These are phyloP conservation scores for Theocolax elegans DNA, from an alignment of 1,140 invertebrate species.

Conservation along the genomic window DNA sequence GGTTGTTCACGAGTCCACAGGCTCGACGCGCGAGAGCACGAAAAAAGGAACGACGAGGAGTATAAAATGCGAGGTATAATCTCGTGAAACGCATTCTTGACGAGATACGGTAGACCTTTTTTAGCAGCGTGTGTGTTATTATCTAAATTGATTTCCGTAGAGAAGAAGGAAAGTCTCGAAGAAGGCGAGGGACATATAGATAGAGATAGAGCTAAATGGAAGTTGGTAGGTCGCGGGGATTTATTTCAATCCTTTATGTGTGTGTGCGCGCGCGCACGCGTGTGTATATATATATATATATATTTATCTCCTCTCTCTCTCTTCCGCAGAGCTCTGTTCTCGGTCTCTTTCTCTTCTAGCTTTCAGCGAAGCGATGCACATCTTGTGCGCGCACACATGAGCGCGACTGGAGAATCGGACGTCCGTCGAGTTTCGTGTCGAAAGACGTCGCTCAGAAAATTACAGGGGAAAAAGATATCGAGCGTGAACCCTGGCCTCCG, in stretches of 20 bases:
- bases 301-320: too few relatives aligned
- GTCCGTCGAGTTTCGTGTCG: slow-evolving; percentile 12
- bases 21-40: slow-evolving; percentile 4
- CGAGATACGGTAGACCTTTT: slow-evolving; percentile 27
- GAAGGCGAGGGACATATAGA: too few relatives aligned
- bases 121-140: slow-evolving; percentile 18
- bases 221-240: not conserved
- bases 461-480: not conserved
- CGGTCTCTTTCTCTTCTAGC: slow-evolving; percentile 11
- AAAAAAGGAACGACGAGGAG: too few relatives aligned
- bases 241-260: slow-evolving; percentile 25
- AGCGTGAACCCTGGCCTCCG: slow-evolving; percentile 15
- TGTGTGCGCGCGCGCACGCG: too few relatives aligned
- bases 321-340: too few relatives aligned
- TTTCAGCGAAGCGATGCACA: slow-evolving; percentile 12
- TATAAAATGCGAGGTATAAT: slow-evolving; percentile 23
- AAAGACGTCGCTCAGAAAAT: slow-evolving; percentile 22
- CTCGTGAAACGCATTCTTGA: slow-evolving; percentile 21
- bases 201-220: too few relatives aligned
- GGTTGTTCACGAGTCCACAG: slow-evolving; percentile 22
- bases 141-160: slow-evolving; percentile 37
- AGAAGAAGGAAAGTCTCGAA: slow-evolving; percentile 8
- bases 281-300: too few relatives aligned
- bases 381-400: too few relatives aligned
- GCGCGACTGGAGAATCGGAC: slow-evolving; percentile 23